Evolutionary conservation across 2,797 vertebrate genomes (phyloP).

Genomic region (Lemur catta): DNA sequence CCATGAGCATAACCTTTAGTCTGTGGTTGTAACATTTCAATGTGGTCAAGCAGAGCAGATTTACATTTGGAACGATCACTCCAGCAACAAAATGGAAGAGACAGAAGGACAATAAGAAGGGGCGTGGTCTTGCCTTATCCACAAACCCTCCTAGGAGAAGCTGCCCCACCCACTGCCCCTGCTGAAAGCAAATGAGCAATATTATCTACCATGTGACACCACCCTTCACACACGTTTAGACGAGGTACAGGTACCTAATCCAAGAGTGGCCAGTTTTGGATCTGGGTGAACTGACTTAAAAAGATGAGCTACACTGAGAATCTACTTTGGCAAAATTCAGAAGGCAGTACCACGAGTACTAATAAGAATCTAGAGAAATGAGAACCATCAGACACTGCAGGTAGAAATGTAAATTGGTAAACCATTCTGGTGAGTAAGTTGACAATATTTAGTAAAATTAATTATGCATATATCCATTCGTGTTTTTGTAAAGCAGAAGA

Average conservation of each 20-base stretch:
- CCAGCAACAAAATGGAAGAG: not conserved
- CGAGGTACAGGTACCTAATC: not conserved
- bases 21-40: not conserved
- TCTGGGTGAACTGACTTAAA: not conserved
- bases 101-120: not conserved
- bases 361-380: not conserved
- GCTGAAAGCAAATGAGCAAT: not conserved
- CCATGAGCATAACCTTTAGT: not conserved
- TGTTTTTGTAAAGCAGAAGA: not conserved
- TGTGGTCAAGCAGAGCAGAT: not conserved
- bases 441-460: not conserved
- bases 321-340: not conserved
- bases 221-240: not conserved
- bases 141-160: not conserved
- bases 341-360: not conserved
- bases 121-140: not conserved
- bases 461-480: not conserved
- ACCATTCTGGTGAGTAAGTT: not conserved
- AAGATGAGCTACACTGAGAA: not conserved
- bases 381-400: not conserved
- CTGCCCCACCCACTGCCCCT: not conserved
- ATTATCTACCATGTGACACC: not conserved
- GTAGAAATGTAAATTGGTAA: not conserved
- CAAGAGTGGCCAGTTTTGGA: not conserved
- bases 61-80: not conserved